Percentiles rank a stretch among this genome's conserved stretches.
These are phyloP conservation scores for Myripristis murdjan DNA, from an alignment of 2,797 vertebrate species.

Conservation along the genomic window DNA sequence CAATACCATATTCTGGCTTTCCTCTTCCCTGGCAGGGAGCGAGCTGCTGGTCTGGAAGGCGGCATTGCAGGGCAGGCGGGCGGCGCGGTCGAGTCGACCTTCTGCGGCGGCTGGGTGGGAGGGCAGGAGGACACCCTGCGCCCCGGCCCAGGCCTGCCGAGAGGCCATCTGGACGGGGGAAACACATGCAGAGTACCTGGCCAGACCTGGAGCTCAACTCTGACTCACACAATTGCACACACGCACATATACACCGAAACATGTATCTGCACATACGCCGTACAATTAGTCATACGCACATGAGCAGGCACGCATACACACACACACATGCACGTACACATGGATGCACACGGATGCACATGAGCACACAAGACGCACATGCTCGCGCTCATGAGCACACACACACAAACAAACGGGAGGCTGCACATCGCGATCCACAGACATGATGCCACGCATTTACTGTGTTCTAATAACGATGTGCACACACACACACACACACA, in stretches of 20 bases:
- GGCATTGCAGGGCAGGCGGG: conserved; percentile 61
- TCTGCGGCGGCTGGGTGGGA: conserved; percentile 81
- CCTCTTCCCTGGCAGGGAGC: conserved; percentile 52
- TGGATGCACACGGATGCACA: conserved; percentile 5
- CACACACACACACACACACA: conserved; percentile 44
- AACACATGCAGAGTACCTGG: conserved; percentile 87
- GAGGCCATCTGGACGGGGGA: conserved; percentile 89
- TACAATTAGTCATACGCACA: conserved; percentile 30
- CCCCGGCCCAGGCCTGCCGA: conserved; percentile 81
- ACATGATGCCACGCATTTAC: conserved; percentile 3
- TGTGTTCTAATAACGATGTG: conserved; percentile 17
- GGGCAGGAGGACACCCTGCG: conserved; percentile 85
- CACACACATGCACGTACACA: conserved; percentile 8
- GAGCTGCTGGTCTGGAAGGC: conserved; percentile 63
- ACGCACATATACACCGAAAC: conserved; percentile 36
- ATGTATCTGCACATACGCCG: conserved; percentile 49
- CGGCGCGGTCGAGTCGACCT: conserved; percentile 86
- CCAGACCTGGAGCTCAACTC: conserved; percentile 77
- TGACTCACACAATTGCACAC: conserved; percentile 65
- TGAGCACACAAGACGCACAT: too few species aligned
- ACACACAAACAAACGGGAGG: conserved; percentile 3
- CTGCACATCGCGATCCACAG: neutral
- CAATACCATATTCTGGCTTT: conserved; percentile 54
- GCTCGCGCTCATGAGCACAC: neutral
- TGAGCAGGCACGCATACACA: conserved; percentile 12